A percentile compares a stretch with the other conserved stretches of the same genome.
Evolutionary conservation across 2,113 vertebrate species (phyloP).

Genomic region (Nycticorax nycticorax): DNA sequence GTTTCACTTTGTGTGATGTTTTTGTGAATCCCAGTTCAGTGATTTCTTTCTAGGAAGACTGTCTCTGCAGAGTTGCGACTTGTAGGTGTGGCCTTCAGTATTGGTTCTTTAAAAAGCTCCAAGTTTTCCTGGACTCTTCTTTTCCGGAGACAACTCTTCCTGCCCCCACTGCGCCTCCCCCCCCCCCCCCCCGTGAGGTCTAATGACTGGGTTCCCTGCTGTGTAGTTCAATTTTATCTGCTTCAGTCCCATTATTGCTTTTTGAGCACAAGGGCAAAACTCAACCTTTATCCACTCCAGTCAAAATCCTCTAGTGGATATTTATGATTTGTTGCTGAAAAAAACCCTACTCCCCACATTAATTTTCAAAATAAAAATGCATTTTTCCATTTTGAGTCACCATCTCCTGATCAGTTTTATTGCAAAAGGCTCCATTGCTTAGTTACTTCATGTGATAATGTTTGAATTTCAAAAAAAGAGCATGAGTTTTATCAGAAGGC

Average conservation of each 20-base stretch:
- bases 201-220: neutral
- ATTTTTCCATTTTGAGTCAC: neutral
- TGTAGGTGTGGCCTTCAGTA: neutral
- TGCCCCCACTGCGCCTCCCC: fast-evolving
- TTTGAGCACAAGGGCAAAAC: neutral
- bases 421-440: neutral
- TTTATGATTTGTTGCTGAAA: neutral
- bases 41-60: neutral
- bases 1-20: neutral
- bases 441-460: neutral
- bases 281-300: neutral
- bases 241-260: neutral
- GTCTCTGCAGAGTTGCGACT: neutral
- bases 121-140: neutral
- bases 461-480: neutral
- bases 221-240: neutral
- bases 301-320: neutral
- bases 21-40: neutral
- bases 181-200: fast-evolving
- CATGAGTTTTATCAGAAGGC: neutral
- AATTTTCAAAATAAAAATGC: neutral
- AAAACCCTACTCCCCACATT: neutral
- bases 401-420: neutral
- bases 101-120: neutral
- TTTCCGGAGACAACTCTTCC: neutral